Conservation (phyloP, 1,140 invertebrate genomes). For the Bombus difficillimus region DNA sequence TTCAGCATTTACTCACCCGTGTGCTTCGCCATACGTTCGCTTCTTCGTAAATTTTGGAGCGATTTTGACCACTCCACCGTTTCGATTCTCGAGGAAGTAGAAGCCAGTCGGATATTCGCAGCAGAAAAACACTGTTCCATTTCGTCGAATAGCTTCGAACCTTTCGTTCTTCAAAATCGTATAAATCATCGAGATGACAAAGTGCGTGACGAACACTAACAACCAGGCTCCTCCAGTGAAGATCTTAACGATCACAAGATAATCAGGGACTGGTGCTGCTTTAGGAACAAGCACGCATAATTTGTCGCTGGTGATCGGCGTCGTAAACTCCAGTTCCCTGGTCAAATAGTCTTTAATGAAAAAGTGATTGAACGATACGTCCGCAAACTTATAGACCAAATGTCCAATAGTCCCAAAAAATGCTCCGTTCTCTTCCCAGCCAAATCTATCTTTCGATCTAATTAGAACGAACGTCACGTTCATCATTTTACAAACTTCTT, state of each 20-base stretch:
- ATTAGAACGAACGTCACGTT: conserved; percentile 17
- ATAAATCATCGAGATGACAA: conserved; percentile 14
- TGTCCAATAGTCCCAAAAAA: conserved; percentile 22
- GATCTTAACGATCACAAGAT: conserved; percentile 25
- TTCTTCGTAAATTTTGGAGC: background rate
- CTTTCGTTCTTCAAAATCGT: background rate
- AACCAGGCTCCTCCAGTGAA: conserved; percentile 15
- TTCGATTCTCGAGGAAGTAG: background rate
- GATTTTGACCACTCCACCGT: background rate
- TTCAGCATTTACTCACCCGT: background rate
- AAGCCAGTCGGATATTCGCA: background rate
- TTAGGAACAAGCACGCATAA: conserved; percentile 32
- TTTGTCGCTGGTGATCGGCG: conserved; percentile 3
- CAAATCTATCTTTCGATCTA: background rate
- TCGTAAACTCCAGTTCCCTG: conserved; percentile 9
- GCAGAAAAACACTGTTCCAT: background rate
- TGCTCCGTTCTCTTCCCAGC: conserved; percentile 24
- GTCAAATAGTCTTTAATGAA: conserved; percentile 40
- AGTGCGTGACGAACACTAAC: background rate
- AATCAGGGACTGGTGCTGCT: background rate
- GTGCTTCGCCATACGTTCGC: too few species aligned
- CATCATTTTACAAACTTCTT: conserved; percentile 12
- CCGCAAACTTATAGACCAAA: background rate
- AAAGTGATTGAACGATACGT: conserved; percentile 41
- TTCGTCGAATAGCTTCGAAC: background rate